Percentiles rank a stretch among this genome's conserved stretches.
Evolutionary conservation across 2,888 invertebrate species (phyloP).

Genomic region (Chrysodeixis includens): DNA sequence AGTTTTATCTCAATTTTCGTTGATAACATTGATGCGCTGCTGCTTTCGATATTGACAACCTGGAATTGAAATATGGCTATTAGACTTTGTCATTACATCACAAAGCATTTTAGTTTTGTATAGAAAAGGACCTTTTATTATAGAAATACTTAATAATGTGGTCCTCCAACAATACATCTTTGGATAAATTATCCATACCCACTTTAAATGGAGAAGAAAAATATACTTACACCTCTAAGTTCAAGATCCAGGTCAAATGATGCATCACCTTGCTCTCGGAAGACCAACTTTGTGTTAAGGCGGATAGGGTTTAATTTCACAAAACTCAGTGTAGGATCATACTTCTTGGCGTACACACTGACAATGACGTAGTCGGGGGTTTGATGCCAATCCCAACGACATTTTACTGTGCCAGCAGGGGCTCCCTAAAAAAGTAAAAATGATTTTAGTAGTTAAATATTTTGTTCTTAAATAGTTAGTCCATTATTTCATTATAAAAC

Average conservation of each 20-base stretch:
- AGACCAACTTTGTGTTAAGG: conserved; percentile 92
- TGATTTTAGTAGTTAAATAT: not conserved
- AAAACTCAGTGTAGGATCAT: conserved; percentile 93
- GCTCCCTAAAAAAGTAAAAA: conserved; percentile 83
- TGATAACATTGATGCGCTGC: conserved; percentile 94
- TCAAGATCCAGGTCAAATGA: conserved; percentile 93
- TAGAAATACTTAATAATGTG: too few species aligned
- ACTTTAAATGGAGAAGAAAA: too few species aligned
- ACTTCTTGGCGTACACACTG: conserved; percentile 97
- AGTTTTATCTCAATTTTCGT: conserved; percentile 98
- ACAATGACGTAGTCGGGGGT: conserved; percentile 95
- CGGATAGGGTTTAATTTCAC: conserved; percentile 96
- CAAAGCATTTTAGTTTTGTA: too few species aligned
- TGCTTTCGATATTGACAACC: conserved; percentile 93
- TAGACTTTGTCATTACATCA: not conserved
- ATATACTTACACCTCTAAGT: conserved; percentile 92
- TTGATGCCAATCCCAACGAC: conserved; percentile 99
- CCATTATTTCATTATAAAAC: too few species aligned
- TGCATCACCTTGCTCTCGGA: conserved; percentile 93
- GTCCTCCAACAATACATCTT: too few species aligned
- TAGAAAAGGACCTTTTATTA: too few species aligned
- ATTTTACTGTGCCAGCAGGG: conserved; percentile 90
- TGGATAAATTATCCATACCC: too few species aligned
- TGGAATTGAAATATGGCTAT: conserved; percentile 75
- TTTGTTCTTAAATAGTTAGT: not conserved